These are phyloP conservation scores for Heliconius sara DNA, from an alignment of 2,888 invertebrate genomes.

Conservation along the genomic window DNA sequence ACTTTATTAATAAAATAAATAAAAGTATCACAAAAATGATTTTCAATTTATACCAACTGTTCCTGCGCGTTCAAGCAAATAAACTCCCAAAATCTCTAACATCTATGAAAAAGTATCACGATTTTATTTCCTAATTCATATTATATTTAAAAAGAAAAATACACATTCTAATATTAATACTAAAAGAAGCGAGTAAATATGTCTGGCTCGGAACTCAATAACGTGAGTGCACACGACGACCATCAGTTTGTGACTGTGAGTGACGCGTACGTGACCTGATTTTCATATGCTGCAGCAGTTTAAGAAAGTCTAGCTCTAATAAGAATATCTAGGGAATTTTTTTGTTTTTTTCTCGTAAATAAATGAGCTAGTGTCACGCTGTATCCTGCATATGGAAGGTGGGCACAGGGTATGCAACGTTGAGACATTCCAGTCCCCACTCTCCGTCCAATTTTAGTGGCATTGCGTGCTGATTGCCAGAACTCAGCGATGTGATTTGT, in stretches of 20 bases:
- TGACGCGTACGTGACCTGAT: slow-evolving; percentile 28
- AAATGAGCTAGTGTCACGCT: background rate
- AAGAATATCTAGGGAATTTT: background rate
- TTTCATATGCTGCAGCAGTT: slow-evolving; percentile 22
- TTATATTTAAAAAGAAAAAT: background rate
- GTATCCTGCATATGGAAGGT: background rate
- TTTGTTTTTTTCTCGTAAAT: background rate
- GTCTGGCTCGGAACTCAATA: slow-evolving; percentile 27
- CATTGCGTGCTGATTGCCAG: background rate
- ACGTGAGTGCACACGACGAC: slow-evolving; percentile 28
- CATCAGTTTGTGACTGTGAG: slow-evolving; percentile 25
- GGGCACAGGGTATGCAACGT: background rate
- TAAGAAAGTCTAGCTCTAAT: slow-evolving; percentile 22
- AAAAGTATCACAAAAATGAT: too few relatives aligned
- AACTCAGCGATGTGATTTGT: background rate
- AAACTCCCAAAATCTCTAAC: too few relatives aligned
- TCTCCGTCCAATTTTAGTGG: too few relatives aligned
- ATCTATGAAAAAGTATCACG: too few relatives aligned
- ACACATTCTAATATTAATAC: slow-evolving; percentile 13
- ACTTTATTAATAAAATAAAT: too few relatives aligned
- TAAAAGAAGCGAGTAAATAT: slow-evolving; percentile 24
- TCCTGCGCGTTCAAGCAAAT: too few relatives aligned
- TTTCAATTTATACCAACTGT: too few relatives aligned
- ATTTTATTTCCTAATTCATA: too few relatives aligned
- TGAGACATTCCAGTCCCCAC: background rate